Evolutionary conservation across 2,888 invertebrate species (phyloP).

Genomic region (Lasioglossum pauxillum): DNA sequence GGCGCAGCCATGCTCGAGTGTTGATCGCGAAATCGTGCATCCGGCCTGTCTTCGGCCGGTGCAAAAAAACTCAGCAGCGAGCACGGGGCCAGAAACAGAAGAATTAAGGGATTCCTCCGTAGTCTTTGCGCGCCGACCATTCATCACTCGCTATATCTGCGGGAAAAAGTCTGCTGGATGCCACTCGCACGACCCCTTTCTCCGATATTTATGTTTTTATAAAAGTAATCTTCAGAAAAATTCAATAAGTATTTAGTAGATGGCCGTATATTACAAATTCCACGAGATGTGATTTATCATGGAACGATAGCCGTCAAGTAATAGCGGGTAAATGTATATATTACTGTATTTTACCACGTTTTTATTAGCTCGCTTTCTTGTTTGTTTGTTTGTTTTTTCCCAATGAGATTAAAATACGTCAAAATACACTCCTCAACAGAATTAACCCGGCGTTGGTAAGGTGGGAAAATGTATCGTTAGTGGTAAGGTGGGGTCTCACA

Average conservation of each 20-base stretch:
- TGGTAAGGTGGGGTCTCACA: no score
- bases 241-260: background rate
- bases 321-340: no score
- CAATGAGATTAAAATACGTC: no score
- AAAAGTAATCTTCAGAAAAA: background rate
- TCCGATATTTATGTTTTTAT: background rate
- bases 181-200: slow-evolving; percentile 30
- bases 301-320: no score
- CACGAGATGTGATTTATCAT: no score
- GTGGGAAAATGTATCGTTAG: no score
- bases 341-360: no score
- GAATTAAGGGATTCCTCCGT: background rate
- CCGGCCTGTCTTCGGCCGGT: background rate
- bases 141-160: slow-evolving; percentile 32
- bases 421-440: no score
- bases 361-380: no score
- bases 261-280: no score
- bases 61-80: background rate
- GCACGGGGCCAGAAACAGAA: background rate
- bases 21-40: slow-evolving; percentile 27
- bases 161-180: slow-evolving; percentile 39
- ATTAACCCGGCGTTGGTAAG: no score
- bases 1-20: background rate
- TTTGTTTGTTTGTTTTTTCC: no score
- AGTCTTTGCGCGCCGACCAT: slow-evolving; percentile 12